Base-by-base conservation (phyloP, 2,797 vertebrate genomes). In the Myripristis jacobus region DNA sequence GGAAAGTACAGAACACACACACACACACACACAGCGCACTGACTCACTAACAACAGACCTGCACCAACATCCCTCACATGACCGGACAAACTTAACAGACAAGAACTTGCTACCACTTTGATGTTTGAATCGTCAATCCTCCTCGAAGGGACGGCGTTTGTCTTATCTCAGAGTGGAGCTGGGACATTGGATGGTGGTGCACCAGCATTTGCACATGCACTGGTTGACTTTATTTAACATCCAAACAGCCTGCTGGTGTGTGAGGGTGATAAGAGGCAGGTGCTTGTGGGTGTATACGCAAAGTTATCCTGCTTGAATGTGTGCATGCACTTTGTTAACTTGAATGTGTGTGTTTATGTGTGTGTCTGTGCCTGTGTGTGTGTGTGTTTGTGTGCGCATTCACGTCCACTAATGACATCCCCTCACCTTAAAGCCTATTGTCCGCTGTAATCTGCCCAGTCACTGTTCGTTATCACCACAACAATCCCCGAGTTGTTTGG, bases 401-500 rank as follows among this genome's bases (percentile, higher is more conserved):
- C n/a, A 18, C 27, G 63, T 47, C 36, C 21, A 57, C 65, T 50
- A 67, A 73, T 50, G 82, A 81, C 81, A 64, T 70, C 75, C 70
- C 73, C 55, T 86, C 80, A 77, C 65, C 75, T 83, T 54, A 77
- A 70, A 65, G 51, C 48, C 61, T 77, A 82, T 85, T 88, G 86
- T 88, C n/a, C 60, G 22, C 57, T 53, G 51, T 63, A 82, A 86
- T 85, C 83, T 84, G 61, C 60, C 60, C 61, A 22, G 54, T 75
- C 65, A 36, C 60, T 54, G 22, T 47, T 66, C 57, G 66, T 48
- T 80, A 91, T 92, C 88, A 80, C 80, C 80, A 87, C 85, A 87
- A 93, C 91, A 93, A 90, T 89, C 77, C 65, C 56, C 2, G 51
- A 38, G 75, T 78, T 94, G 92, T 95, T 93, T 93, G 77, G 89